Base-by-base conservation (phyloP, 2,888 invertebrate genomes). In the Antheraea yamamai region DNA sequence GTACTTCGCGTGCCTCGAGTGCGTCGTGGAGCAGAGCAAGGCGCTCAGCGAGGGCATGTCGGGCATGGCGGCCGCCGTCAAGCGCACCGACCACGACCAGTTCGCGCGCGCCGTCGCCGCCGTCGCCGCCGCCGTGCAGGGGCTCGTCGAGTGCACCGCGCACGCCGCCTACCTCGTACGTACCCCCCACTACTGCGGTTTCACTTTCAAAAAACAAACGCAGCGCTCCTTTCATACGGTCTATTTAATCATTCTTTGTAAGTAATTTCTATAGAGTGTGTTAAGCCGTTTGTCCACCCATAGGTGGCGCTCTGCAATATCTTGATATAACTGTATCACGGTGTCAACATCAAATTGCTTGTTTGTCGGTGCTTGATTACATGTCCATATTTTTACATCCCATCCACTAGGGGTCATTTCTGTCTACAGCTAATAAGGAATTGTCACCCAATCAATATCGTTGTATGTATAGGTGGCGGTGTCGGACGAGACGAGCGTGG, bases 1-100 rank as follows among this genome's bases (percentile, higher is more conserved):
- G 0, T 99, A 99, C 95, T 99, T 98, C 91, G 99, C 99, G 83
- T 98, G 98, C 80, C 96, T 99, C 51, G 99, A 99, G 87, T 96
- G 96, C 26, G 98, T 99, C 6, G 98, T 98, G 79, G 97, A 97
- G 68, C 97, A 98, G 88, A 98, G 98, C 83, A 97, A 98, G 89
- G 96, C 96, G 39, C 92, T 98, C 74, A 97, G 96, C 96, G 98
- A 98, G 81, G 98, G 98, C 76, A 99, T 99, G 97, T 98, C 98
- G 0, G 98, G 99, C 58, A 99, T 99, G 95, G 98, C 99, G 58
- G 97, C 97, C 82, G 97, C 98, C 79, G 99, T 99, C 52, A 98
- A 99, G 88, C 96, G 97, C 78, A 97, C 97, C 0, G 97, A 98
- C 81, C 97, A 97, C 86, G 97, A 97, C 77, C 96, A 97, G 82